Percentiles rank a stretch among this genome's conserved stretches.
Evolutionary conservation across 2,888 invertebrate genomes (phyloP).

Genomic region (Andrena haemorrhoa): DNA sequence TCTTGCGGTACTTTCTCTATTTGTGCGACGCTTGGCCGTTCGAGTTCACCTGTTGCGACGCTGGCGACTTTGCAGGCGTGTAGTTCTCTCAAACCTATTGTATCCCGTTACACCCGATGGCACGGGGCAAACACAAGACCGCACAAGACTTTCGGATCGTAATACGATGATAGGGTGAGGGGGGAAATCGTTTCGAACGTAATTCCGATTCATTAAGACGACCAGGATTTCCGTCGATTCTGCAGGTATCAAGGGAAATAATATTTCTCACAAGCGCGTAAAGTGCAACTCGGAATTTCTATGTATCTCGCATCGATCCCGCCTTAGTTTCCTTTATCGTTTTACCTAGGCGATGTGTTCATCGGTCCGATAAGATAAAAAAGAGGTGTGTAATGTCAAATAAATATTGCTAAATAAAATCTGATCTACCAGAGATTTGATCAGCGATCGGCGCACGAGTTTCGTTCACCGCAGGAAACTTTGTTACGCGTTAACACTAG

Average conservation of each 20-base stretch:
- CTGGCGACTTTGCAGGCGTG: conserved; percentile 25
- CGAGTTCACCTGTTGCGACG: conserved; percentile 65
- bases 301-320: background rate
- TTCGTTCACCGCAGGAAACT: too few species aligned
- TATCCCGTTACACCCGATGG: conserved; percentile 40
- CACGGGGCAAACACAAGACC: background rate
- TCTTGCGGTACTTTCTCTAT: conserved; percentile 63
- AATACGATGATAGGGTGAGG: background rate
- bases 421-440: background rate
- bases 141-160: background rate
- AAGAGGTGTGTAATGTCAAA: background rate
- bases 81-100: conserved; percentile 27
- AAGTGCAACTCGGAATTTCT: background rate
- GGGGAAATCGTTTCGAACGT: conserved; percentile 5
- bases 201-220: conserved; percentile 3
- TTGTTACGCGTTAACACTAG: background rate
- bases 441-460: background rate
- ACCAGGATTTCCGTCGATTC: conserved; percentile 3
- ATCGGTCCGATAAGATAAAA: conserved; percentile 56
- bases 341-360: conserved; percentile 7
- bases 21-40: conserved; percentile 28
- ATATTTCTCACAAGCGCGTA: conserved; percentile 3
- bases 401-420: background rate
- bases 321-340: conserved; percentile 1
- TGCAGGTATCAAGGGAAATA: conserved; percentile 41